A percentile compares a stretch with the other conserved stretches of the same genome.
phyloP scores from a whole-genome alignment of 2,797 vertebrate species.

The Poecile montanus region DNA sequence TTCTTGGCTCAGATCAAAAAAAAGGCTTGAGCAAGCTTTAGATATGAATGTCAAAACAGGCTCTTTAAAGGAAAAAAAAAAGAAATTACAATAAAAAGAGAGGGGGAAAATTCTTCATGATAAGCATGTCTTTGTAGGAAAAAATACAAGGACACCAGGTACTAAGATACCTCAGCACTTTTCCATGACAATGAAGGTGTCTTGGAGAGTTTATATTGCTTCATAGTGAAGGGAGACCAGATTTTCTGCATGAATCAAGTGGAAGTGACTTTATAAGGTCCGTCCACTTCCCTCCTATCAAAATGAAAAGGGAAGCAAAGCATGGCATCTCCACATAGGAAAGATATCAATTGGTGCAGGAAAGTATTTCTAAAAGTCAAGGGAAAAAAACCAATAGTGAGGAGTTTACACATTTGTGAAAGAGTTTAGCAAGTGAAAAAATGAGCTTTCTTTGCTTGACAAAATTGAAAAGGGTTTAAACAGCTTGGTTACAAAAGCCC shows the following conservation, averaged over 20 bases:
- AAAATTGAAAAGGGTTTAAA: conserved; percentile 41
- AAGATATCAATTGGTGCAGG: background rate
- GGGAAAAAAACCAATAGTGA: conserved; percentile 10
- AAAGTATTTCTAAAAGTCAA: conserved; percentile 39
- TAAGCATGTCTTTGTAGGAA: background rate
- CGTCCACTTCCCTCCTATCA: background rate
- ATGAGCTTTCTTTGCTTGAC: background rate
- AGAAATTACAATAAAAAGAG: background rate
- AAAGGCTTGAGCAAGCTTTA: background rate
- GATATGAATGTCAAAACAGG: background rate
- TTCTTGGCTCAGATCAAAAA: background rate
- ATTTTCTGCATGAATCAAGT: background rate
- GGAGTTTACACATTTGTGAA: conserved; percentile 26
- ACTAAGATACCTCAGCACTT: background rate
- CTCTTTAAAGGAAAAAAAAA: background rate
- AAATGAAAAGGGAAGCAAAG: conserved; percentile 5
- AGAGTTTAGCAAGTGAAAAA: background rate
- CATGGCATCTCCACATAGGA: background rate
- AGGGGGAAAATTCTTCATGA: background rate
- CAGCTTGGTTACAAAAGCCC: background rate
- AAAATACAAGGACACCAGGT: background rate
- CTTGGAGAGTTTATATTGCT: background rate
- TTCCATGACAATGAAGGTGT: background rate
- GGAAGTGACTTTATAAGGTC: background rate
- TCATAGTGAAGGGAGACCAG: background rate